A percentile compares a stretch with the other conserved stretches of the same genome.
phyloP scores from a whole-genome alignment of 2,113 vertebrate genomes.

The Toxotes jaculatrix region DNA sequence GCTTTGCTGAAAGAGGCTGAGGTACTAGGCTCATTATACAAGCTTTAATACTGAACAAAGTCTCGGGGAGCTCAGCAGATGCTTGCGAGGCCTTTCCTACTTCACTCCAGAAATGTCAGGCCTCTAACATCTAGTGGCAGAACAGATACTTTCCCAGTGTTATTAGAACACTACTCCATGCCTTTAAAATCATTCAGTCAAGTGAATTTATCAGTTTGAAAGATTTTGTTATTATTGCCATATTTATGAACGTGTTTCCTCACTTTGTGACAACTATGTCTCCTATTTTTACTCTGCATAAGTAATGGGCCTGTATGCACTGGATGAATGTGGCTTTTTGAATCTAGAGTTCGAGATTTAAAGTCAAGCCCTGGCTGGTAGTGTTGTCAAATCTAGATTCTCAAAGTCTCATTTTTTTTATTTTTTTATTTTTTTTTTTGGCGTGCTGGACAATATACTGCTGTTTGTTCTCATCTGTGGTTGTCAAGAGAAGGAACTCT shows the following conservation, averaged over 20 bases:
- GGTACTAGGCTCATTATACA: slow-evolving; percentile 21
- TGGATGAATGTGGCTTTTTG: slow-evolving; percentile 31
- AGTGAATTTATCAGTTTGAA: slow-evolving; percentile 41
- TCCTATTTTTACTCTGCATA: slow-evolving; percentile 13
- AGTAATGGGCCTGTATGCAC: slow-evolving; percentile 35
- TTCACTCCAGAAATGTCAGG: slow-evolving; percentile 32
- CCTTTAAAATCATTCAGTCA: slow-evolving; percentile 37
- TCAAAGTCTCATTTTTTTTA: slow-evolving; percentile 13
- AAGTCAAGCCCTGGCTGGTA: slow-evolving; percentile 4
- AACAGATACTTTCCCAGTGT: slow-evolving; percentile 31
- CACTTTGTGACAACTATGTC: slow-evolving; percentile 22
- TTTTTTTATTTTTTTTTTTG: slow-evolving; percentile 22
- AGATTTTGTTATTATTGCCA: slow-evolving; percentile 16
- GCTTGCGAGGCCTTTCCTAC: slow-evolving; percentile 37
- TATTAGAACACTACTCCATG: slow-evolving; percentile 38
- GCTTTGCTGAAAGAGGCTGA: slow-evolving; percentile 31
- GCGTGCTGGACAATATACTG: slow-evolving; percentile 24
- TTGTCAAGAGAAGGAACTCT: slow-evolving; percentile 42
- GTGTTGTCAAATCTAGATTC: slow-evolving; percentile 37
- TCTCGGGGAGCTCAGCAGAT: slow-evolving; percentile 30
- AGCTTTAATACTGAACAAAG: slow-evolving; percentile 29
- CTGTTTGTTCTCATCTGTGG: slow-evolving; percentile 62
- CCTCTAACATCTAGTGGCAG: slow-evolving; percentile 31
- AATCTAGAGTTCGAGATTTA: slow-evolving; percentile 34
- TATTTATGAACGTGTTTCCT: slow-evolving; percentile 31